phyloP scores from a whole-genome alignment of 2,888 invertebrate genomes.

The Bembecia ichneumoniformis region DNA sequence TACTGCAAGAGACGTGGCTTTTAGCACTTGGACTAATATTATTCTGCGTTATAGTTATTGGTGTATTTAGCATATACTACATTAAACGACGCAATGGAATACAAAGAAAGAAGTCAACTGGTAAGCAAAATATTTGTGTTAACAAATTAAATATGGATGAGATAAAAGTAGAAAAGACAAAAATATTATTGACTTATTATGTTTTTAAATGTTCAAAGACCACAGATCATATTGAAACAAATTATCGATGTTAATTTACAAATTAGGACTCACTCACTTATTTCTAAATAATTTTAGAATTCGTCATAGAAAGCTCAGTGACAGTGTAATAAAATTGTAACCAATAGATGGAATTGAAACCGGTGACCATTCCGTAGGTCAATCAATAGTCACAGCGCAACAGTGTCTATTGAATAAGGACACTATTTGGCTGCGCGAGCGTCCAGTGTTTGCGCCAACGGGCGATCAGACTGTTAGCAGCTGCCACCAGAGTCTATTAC shows the following conservation, averaged over 20 bases:
- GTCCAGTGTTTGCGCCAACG: conserved; percentile 54
- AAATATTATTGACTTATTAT: no score
- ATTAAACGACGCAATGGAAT: conserved; percentile 52
- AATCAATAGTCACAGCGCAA: conserved; percentile 65
- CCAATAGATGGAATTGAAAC: conserved; percentile 37
- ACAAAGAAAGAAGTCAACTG: conserved; percentile 59
- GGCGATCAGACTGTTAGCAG: conserved; percentile 48
- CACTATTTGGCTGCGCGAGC: conserved; percentile 63
- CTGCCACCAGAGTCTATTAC: conserved; percentile 63
- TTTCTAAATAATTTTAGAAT: no score
- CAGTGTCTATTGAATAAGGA: conserved; percentile 68
- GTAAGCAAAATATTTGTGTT: conserved; percentile 24
- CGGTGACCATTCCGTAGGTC: conserved; percentile 55
- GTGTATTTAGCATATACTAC: conserved; percentile 57
- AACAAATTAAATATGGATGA: no score
- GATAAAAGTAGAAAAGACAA: no score
- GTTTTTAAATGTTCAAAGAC: no score
- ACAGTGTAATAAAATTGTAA: not conserved
- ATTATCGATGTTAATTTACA: no score
- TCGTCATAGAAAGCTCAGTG: no score
- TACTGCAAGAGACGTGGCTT: conserved; percentile 63
- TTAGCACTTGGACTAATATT: conserved; percentile 53
- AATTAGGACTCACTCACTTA: no score
- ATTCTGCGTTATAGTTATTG: conserved; percentile 54
- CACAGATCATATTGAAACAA: no score